A percentile compares a stretch with the other conserved stretches of the same genome.
phyloP scores from a whole-genome alignment of 2,888 invertebrate genomes.

The Melipona bicolor region DNA sequence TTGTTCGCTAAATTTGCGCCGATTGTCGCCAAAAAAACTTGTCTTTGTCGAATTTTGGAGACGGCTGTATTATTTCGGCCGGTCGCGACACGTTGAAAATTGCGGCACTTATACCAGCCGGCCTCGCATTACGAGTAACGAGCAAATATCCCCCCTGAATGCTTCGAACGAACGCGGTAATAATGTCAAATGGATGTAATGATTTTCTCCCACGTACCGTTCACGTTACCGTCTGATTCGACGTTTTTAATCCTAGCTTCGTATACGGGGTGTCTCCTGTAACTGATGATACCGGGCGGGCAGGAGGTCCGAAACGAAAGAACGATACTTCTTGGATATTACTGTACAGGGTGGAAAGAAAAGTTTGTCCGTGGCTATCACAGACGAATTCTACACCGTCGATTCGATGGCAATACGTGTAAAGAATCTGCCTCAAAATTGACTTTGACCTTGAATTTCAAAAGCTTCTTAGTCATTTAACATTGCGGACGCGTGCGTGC shows the following conservation, averaged over 20 bases:
- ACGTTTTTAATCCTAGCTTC: constrained; percentile 22
- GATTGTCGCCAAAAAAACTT: constrained; percentile 44
- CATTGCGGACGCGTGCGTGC: too few species aligned
- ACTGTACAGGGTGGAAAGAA: too few species aligned
- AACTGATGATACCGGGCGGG: too few species aligned
- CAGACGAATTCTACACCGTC: too few species aligned
- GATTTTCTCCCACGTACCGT: constrained; percentile 49
- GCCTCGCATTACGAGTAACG: constrained; percentile 45
- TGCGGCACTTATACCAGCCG: constrained; percentile 39
- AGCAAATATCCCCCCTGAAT: constrained; percentile 39
- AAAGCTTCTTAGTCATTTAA: too few species aligned
- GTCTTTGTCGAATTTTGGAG: constrained; percentile 41
- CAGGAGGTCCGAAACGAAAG: too few species aligned
- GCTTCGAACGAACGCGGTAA: constrained; percentile 58
- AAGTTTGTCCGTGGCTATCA: too few species aligned
- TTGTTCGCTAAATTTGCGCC: constrained; percentile 60
- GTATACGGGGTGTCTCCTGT: too few species aligned
- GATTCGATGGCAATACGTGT: too few species aligned
- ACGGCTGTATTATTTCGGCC: constrained; percentile 38
- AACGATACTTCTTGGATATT: too few species aligned
- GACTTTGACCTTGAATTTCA: too few species aligned
- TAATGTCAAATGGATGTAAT: constrained; percentile 61
- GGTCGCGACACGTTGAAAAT: constrained; percentile 52
- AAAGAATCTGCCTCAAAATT: too few species aligned
- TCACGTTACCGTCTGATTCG: constrained; percentile 41